Base-by-base conservation (phyloP, 2,113 vertebrate genomes). In the Bujurquina vittata region DNA sequence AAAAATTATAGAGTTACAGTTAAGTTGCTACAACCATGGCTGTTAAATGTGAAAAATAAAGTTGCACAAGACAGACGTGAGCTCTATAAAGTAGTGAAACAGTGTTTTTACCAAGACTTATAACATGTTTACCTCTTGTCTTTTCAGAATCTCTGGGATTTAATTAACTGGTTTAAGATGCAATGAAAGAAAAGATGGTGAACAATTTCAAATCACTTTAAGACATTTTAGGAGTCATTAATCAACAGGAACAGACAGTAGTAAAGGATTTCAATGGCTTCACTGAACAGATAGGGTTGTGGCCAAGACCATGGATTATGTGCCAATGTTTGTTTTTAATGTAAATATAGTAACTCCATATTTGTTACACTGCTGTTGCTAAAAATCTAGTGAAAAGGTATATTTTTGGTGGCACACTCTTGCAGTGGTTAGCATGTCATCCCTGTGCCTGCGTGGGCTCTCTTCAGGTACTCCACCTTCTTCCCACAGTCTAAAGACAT, bases 1-100 rank as follows among this genome's bases (percentile, higher is more conserved):
- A 49, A 14, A 72, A 60, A 78, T 83, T 18, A 52, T 10, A 18
- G 49, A 77, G 35, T 63, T 83, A 74, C 37, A 81, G 63, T 74
- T 60, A 52, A 76, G 59, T 61, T 65, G 58, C 58, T 43, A 54
- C 9, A 61, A 4, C 7, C 10, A 52, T 35, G 26, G 49, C 56
- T 61, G 17, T 26, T 77, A 57, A 82, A 67, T 58, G 58, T 79
- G 52, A 67, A 76, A 85, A 22, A 23, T 2, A 26, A 26, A 26
- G 17, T 18, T n/a, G 37, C 22, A 67, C 22, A 17, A 31, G 23
- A 65, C 46, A 59, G 29, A 43, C 31, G 18, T 37, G 4, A 31
- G 29, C 9, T 54, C 10, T n/a, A 10, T 20, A 31, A 46, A 72
- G 67, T 10, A 72, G 67, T 69, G 9, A 29, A 49, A 49, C 43